A percentile compares a stretch with the other conserved stretches of the same genome.
Evolutionary conservation across 2,888 invertebrate species (phyloP).

Genomic region (Iphiclides podalirius): DNA sequence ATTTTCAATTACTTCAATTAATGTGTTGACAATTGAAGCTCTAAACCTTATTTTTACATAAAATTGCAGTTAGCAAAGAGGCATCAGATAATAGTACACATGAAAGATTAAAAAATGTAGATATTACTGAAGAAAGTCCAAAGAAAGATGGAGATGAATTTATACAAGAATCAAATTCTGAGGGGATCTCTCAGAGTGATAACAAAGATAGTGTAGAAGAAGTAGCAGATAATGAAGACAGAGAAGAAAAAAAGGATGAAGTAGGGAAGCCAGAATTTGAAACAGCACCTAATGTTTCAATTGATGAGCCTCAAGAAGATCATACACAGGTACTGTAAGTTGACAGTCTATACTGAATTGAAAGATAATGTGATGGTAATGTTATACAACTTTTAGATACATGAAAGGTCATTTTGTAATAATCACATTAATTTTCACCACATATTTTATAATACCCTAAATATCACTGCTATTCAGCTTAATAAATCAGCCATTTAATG

Average conservation of each 20-base stretch:
- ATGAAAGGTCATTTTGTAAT: too few species aligned
- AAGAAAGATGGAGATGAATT: conserved; percentile 12
- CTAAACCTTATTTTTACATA: not conserved
- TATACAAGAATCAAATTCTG: conserved; percentile 22
- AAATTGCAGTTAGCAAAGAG: conserved; percentile 17
- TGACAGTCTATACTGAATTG: too few species aligned
- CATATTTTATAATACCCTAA: too few species aligned
- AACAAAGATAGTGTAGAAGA: conserved; percentile 23
- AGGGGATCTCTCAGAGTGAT: conserved; percentile 30
- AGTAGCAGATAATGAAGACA: conserved; percentile 28
- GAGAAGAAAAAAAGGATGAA: conserved; percentile 49
- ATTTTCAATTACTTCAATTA: too few species aligned
- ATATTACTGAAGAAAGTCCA: conserved; percentile 9
- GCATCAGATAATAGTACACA: conserved; percentile 9
- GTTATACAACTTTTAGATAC: too few species aligned
- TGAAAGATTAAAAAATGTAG: conserved; percentile 8
- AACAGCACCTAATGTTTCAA: conserved; percentile 69
- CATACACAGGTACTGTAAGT: conserved; percentile 59
- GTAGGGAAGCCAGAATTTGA: conserved; percentile 72
- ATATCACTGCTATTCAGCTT: too few species aligned
- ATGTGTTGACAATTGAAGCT: too few species aligned
- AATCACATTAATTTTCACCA: too few species aligned
- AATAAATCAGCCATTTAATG: too few species aligned
- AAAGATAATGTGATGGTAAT: conserved; percentile 2
- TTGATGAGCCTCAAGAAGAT: conserved; percentile 67